Percentiles rank a stretch among this genome's conserved stretches.
Conservation (phyloP, 2,113 vertebrate species). For the Paralichthys olivaceus region DNA sequence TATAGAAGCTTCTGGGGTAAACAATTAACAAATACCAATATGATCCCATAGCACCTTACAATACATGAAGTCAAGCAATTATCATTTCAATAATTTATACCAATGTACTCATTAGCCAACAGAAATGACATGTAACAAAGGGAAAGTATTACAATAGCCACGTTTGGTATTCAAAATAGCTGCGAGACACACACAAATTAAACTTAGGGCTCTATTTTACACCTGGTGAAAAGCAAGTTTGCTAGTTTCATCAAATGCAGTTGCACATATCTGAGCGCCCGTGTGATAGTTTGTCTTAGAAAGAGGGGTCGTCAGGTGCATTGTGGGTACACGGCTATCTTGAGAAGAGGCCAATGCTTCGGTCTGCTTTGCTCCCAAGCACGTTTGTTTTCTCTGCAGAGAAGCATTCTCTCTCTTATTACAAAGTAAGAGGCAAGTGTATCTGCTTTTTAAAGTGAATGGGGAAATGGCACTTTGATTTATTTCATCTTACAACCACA, state of each 20-base stretch:
- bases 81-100: conserved; percentile 49
- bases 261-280: not conserved
- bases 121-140: conserved; percentile 35
- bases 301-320: too few species aligned
- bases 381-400: not conserved
- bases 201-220: not conserved
- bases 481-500: not conserved
- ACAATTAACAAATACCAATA: not conserved
- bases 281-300: not conserved
- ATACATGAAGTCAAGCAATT: conserved; percentile 26
- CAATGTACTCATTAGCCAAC: conserved; percentile 17
- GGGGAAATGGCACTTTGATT: not conserved
- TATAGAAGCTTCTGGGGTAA: not conserved
- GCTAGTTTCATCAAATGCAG: not conserved
- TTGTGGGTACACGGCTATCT: not conserved
- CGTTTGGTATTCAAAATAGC: conserved; percentile 38
- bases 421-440: not conserved
- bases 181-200: conserved; percentile 12
- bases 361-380: too few species aligned
- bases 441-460: not conserved
- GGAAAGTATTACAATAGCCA: conserved; percentile 33
- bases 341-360: too few species aligned
- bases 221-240: not conserved
- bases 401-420: not conserved
- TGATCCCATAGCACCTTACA: conserved; percentile 1